phyloP scores from a whole-genome alignment of 2,888 invertebrate genomes.

The Microplitis deprimator region DNA sequence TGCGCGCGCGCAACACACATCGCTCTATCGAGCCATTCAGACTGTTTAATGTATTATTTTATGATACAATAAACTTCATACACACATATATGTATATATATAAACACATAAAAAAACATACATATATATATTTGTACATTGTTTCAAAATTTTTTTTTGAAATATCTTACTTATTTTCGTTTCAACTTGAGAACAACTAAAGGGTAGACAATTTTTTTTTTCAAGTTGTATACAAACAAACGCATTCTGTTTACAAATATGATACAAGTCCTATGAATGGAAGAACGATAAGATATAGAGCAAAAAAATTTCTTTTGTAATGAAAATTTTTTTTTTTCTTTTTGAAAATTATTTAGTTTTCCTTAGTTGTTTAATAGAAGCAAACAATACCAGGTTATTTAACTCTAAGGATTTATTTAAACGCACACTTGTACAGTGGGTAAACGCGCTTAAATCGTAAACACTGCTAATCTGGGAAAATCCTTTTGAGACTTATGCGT shows the following conservation, averaged over 20 bases:
- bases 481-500: constrained; percentile 46
- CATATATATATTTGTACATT: not conserved
- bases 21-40: constrained; percentile 57
- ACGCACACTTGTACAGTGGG: constrained; percentile 58
- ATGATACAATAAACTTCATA: not conserved
- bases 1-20: constrained; percentile 50
- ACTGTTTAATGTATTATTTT: constrained; percentile 55
- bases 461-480: constrained; percentile 62
- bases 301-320: not conserved
- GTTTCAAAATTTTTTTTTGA: too few relatives aligned
- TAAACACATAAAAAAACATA: not conserved
- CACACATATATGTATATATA: not conserved
- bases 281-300: too few relatives aligned
- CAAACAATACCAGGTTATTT: constrained; percentile 47
- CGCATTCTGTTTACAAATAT: too few relatives aligned
- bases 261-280: too few relatives aligned
- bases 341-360: constrained; percentile 10
- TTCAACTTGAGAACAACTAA: too few relatives aligned
- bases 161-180: too few relatives aligned
- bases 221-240: too few relatives aligned
- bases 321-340: not conserved
- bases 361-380: constrained; percentile 24
- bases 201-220: too few relatives aligned
- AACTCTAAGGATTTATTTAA: constrained; percentile 59
- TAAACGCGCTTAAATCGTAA: constrained; percentile 65